These are phyloP conservation scores for Pseudococcus jackbeardsleyi DNA, from an alignment of 2,888 invertebrate genomes.

Conservation along the genomic window DNA sequence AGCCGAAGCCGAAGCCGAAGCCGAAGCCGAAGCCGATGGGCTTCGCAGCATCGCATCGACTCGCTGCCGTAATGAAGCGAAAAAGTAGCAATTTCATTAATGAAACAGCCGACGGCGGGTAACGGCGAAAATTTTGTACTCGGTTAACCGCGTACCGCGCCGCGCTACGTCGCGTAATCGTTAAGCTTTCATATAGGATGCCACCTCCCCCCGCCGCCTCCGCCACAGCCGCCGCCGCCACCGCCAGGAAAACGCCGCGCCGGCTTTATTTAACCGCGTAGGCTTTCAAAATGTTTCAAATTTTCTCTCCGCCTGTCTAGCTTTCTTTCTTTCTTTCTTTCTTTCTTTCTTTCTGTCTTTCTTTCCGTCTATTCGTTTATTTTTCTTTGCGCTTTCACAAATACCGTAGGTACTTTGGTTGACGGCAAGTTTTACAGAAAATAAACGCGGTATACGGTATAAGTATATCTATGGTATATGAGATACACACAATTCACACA, in stretches of 20 bases:
- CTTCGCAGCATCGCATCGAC: no score
- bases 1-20: no score
- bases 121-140: not conserved
- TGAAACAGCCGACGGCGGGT: not conserved
- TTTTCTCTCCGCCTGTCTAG: no score
- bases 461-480: no score
- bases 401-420: not conserved
- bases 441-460: no score
- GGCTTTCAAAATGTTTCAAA: not conserved
- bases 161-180: not conserved
- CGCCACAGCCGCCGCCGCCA: not conserved
- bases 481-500: no score
- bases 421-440: not conserved
- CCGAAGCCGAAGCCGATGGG: no score
- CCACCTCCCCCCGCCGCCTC: not conserved
- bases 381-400: not conserved
- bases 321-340: no score
- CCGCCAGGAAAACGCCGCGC: not conserved
- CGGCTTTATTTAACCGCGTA: not conserved
- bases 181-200: not conserved
- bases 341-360: no score
- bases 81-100: not conserved
- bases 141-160: not conserved
- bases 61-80: not conserved
- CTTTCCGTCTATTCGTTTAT: not conserved